These are phyloP conservation scores for Sciaenops ocellatus DNA, from an alignment of 2,797 vertebrate genomes.

Conservation along the genomic window DNA sequence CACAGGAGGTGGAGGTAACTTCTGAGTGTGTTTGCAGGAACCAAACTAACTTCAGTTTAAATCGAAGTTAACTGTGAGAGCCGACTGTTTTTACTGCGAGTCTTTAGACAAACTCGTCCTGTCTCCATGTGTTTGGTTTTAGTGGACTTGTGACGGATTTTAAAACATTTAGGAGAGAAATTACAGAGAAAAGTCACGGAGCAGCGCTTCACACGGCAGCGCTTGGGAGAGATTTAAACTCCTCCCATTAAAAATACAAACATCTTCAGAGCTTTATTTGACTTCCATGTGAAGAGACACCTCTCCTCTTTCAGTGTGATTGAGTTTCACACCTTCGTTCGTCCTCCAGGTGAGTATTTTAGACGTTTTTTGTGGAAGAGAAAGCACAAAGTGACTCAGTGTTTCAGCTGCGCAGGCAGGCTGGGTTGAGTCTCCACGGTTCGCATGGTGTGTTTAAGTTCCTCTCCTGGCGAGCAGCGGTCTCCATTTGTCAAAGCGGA, in stretches of 20 bases:
- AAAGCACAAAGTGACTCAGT: slow-evolving; percentile 44
- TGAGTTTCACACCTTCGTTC: fast-evolving
- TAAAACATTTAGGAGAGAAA: slow-evolving; percentile 13
- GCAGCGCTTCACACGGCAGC: not conserved
- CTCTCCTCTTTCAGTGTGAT: fast-evolving
- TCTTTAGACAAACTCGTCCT: too few relatives aligned
- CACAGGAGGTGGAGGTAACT: too few relatives aligned
- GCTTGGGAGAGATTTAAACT: not conserved
- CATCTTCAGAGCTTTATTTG: fast-evolving
- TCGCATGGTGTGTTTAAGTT: slow-evolving; percentile 44
- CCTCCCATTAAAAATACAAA: not conserved
- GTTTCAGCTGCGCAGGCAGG: not conserved
- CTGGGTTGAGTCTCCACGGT: slow-evolving; percentile 43
- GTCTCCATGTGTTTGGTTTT: not conserved
- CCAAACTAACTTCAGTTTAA: not conserved
- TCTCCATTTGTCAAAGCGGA: not conserved
- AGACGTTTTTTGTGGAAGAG: not conserved
- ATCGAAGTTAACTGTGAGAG: fast-evolving
- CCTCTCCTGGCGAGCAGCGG: not conserved
- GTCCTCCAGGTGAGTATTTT: not conserved
- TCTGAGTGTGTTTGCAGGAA: slow-evolving; percentile 33
- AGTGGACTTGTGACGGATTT: not conserved
- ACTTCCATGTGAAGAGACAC: fast-evolving
- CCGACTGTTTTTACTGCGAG: fast-evolving
- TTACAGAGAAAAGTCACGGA: slow-evolving; percentile 3